Percentiles rank a stretch among this genome's conserved stretches.
Conservation (phyloP, 2,888 invertebrate species). For the Oxystoma pomonae region DNA sequence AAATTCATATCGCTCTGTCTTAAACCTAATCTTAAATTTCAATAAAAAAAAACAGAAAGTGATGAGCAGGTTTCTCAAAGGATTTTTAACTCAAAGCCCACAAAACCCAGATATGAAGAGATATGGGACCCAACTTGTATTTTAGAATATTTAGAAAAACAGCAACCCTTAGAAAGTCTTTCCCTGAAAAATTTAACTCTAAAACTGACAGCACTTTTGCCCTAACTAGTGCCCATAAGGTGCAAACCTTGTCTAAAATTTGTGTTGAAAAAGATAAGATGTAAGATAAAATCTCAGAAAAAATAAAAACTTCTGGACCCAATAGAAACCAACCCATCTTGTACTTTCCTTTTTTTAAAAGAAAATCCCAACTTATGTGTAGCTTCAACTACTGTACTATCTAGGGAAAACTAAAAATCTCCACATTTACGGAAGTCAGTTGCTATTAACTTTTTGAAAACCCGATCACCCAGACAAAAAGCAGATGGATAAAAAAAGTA, state of each 20-base stretch:
- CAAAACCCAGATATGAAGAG: conserved; percentile 23
- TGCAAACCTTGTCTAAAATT: conserved; percentile 18
- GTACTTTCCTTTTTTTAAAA: conserved; percentile 10
- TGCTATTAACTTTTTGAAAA: conserved; percentile 13
- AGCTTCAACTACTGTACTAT: background rate
- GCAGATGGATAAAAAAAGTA: conserved; percentile 13
- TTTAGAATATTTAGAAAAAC: conserved; percentile 12
- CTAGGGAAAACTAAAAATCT: background rate
- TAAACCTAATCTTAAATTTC: conserved; percentile 21
- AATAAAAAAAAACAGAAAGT: conserved; percentile 14
- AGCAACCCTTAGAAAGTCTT: background rate
- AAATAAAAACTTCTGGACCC: conserved; percentile 18
- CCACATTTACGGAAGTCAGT: background rate
- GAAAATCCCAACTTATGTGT: conserved; percentile 10
- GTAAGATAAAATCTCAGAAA: conserved; percentile 17
- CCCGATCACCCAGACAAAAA: conserved; percentile 11
- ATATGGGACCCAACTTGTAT: conserved; percentile 31
- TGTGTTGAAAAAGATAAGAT: conserved; percentile 3
- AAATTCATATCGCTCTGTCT: conserved; percentile 26
- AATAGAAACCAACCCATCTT: conserved; percentile 13
- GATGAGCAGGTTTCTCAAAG: conserved; percentile 28
- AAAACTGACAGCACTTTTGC: background rate
- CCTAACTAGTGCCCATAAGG: conserved; percentile 1
- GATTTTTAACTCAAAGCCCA: conserved; percentile 24
- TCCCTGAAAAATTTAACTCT: conserved; percentile 8